phyloP scores from a whole-genome alignment of 1,140 invertebrate species.

The Drosophila persimilis region DNA sequence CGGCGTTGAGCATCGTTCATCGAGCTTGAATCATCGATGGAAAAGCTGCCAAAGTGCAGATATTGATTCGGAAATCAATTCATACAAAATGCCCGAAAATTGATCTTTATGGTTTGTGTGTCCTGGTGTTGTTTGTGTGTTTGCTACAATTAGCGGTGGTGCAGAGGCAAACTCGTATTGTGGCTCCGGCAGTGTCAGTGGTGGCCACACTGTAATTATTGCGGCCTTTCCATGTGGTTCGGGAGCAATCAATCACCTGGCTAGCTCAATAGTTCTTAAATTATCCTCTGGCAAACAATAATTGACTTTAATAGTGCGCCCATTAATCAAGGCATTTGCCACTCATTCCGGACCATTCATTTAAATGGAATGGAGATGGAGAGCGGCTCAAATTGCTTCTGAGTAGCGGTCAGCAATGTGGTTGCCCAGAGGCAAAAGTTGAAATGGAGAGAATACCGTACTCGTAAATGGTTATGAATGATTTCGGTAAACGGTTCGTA shows the following conservation, averaged over 20 bases:
- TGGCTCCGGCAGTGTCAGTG: slow-evolving; percentile 7
- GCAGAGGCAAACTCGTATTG: slow-evolving; percentile 26
- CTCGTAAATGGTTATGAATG: slow-evolving; percentile 32
- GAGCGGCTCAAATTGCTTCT: slow-evolving; percentile 13
- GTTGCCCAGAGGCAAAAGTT: slow-evolving; percentile 11
- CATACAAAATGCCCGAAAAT: slow-evolving; percentile 46
- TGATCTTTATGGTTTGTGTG: slow-evolving; percentile 12
- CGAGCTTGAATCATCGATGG: slow-evolving; percentile 1
- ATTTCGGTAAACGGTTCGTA: slow-evolving; percentile 15
- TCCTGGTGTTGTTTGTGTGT: slow-evolving; percentile 35
- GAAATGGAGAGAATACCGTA: not conserved
- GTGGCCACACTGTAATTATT: slow-evolving; percentile 9
- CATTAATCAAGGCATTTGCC: slow-evolving; percentile 41
- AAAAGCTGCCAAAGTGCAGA: slow-evolving; percentile 48
- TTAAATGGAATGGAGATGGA: slow-evolving; percentile 1
- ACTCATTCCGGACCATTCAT: not conserved
- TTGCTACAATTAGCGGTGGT: slow-evolving; percentile 53
- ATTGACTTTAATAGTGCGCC: slow-evolving; percentile 49
- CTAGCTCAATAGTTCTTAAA: slow-evolving; percentile 33
- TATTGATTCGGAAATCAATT: slow-evolving; percentile 66
- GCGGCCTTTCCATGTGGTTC: not conserved
- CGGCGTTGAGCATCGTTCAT: not conserved
- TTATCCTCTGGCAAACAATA: slow-evolving; percentile 38
- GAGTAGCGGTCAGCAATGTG: slow-evolving; percentile 18
- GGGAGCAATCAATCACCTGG: slow-evolving; percentile 44